Percentiles rank a stretch among this genome's conserved stretches.
These are phyloP conservation scores for Plutomurus gul DNA, from an alignment of 1,140 invertebrate species.

Conservation along the genomic window DNA sequence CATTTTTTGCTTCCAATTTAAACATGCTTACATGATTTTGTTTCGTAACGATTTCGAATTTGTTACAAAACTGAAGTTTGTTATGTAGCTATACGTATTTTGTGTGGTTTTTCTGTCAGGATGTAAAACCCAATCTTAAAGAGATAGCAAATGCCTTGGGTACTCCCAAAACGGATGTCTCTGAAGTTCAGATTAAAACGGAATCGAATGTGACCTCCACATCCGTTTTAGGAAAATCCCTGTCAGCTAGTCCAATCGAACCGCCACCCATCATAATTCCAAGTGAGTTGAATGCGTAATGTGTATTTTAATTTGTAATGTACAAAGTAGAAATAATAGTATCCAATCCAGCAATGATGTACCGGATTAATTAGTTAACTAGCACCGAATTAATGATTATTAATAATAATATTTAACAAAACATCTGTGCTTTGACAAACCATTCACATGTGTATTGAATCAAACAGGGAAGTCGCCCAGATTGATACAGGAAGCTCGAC, in stretches of 20 bases:
- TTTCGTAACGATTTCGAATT: too few species aligned
- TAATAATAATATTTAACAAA: not conserved
- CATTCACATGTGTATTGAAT: too few species aligned
- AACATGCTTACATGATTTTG: too few species aligned
- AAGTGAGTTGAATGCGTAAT: too few species aligned
- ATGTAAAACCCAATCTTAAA: not conserved
- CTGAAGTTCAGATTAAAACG: slow-evolving; percentile 29
- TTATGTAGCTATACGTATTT: too few species aligned
- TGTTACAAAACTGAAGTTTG: too few species aligned
- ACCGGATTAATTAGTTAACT: too few species aligned
- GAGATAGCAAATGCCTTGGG: not conserved
- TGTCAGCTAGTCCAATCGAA: slow-evolving; percentile 52
- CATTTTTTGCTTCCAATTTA: too few species aligned
- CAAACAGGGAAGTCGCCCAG: slow-evolving; percentile 5
- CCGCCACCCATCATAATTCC: not conserved
- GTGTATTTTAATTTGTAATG: not conserved
- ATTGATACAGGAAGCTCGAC: slow-evolving; percentile 1
- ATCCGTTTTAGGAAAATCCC: slow-evolving; percentile 43
- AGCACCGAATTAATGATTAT: not conserved
- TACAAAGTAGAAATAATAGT: too few species aligned
- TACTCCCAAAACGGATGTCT: not conserved
- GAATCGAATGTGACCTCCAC: slow-evolving; percentile 47
- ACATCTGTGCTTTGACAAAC: too few species aligned
- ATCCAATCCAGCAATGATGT: too few species aligned
- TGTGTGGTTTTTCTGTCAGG: not conserved